phyloP scores from a whole-genome alignment of 1,140 invertebrate genomes.

The Drosophila guanche region DNA sequence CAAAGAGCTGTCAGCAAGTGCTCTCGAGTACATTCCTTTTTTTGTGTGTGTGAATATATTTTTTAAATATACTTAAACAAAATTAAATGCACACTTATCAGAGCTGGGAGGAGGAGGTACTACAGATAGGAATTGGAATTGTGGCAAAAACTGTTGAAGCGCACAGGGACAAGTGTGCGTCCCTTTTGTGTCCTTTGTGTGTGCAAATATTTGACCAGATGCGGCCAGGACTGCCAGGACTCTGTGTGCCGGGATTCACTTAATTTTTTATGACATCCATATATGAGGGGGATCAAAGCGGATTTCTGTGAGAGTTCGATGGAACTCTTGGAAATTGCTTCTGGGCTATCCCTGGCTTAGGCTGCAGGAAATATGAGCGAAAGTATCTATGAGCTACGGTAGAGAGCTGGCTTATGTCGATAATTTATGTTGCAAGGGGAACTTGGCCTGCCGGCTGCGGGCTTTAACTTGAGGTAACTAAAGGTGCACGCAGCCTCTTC shows the following conservation, averaged over 20 bases:
- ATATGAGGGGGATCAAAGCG: conserved; percentile 73
- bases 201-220: conserved; percentile 81
- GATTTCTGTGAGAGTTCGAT: conserved; percentile 66
- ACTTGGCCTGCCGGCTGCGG: not conserved
- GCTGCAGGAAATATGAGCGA: conserved; percentile 65
- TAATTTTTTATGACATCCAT: conserved; percentile 80
- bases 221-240: conserved; percentile 38
- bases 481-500: not conserved
- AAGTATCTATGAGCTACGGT: conserved; percentile 63
- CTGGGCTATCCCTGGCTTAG: conserved; percentile 44
- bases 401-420: conserved; percentile 54
- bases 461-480: conserved; percentile 23
- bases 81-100: conserved; percentile 77
- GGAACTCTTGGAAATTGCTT: conserved; percentile 60
- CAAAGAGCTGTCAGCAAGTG: conserved; percentile 77
- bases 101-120: conserved; percentile 5
- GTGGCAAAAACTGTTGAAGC: conserved; percentile 65
- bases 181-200: conserved; percentile 31
- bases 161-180: conserved; percentile 55
- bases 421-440: conserved; percentile 59
- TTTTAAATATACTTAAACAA: conserved; percentile 72
- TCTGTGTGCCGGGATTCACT: conserved; percentile 39
- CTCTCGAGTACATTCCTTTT: conserved; percentile 49
- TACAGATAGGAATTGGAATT: conserved; percentile 51
- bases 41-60: conserved; percentile 30